These are phyloP conservation scores for Mormyrops attenuatus DNA, from an alignment of 2,797 vertebrate genomes.

Conservation along the genomic window DNA sequence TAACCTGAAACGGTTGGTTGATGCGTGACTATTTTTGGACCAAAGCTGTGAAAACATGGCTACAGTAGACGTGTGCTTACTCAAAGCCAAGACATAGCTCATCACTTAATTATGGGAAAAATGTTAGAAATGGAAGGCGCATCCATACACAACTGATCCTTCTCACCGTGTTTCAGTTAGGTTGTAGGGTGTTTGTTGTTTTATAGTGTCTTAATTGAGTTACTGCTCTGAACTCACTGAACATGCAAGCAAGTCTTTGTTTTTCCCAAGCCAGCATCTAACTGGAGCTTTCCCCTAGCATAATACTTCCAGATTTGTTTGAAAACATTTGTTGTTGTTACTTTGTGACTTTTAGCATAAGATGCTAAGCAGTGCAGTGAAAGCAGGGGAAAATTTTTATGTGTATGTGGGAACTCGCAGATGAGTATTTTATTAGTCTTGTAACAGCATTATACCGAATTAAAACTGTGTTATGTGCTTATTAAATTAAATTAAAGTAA, in stretches of 20 bases:
- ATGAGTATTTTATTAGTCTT: neutral
- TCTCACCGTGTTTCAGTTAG: neutral
- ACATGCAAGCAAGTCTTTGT: neutral
- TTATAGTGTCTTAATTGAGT: constrained; percentile 28
- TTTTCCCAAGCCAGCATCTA: neutral
- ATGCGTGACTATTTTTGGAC: neutral
- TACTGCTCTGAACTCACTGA: neutral
- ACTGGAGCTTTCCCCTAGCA: neutral
- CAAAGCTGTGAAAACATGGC: neutral
- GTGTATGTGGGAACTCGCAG: neutral
- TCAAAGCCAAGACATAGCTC: neutral
- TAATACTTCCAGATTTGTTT: neutral
- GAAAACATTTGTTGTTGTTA: neutral
- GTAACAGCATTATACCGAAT: neutral
- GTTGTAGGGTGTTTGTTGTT: neutral
- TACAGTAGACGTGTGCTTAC: neutral
- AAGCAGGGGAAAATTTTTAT: neutral
- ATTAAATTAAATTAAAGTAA: neutral
- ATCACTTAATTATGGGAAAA: neutral
- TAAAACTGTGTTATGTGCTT: neutral
- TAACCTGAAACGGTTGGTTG: neutral
- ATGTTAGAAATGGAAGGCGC: neutral
- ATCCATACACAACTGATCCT: neutral
- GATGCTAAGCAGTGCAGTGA: neutral
- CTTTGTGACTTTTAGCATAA: neutral